Percentiles rank a stretch among this genome's conserved stretches.
Evolutionary conservation across 1,140 invertebrate genomes (phyloP).

Genomic region (Hermetia illucens): DNA sequence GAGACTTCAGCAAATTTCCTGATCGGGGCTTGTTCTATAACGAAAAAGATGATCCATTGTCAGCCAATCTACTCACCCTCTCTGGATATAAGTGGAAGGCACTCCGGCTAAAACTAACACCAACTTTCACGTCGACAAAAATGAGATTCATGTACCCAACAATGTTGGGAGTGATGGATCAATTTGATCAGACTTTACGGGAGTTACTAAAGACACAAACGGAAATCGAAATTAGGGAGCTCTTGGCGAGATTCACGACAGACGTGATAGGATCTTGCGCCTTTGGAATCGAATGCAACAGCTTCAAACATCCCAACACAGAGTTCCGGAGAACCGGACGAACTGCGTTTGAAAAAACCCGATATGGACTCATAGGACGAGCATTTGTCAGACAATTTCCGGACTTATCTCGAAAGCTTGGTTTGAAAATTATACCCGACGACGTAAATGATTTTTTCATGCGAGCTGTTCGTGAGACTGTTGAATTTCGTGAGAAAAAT

Average conservation of each 20-base stretch:
- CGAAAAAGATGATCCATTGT: conserved; percentile 28
- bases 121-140: conserved; percentile 33
- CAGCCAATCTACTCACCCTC: conserved; percentile 24
- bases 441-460: conserved; percentile 12
- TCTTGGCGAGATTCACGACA: conserved; percentile 18
- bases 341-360: conserved; percentile 9
- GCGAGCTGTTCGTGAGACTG: too few relatives aligned
- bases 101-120: conserved; percentile 32
- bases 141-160: conserved; percentile 34
- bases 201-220: conserved; percentile 19
- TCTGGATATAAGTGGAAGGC: conserved; percentile 33
- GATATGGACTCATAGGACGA: too few relatives aligned
- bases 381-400: too few relatives aligned
- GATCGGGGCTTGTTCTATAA: conserved; percentile 19
- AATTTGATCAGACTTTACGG: conserved; percentile 25
- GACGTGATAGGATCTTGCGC: conserved; percentile 32
- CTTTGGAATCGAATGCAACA: conserved; percentile 30
- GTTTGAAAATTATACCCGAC: background rate
- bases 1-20: conserved; percentile 26
- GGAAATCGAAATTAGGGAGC: background rate
- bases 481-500: conserved; percentile 29
- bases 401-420: too few relatives aligned
- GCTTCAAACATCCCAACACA: conserved; percentile 7
- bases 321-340: conserved; percentile 6
- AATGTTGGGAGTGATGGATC: conserved; percentile 20